These are phyloP conservation scores for Palythoa heliodiscus DNA, from an alignment of 92 coral and sea anemone genomes.

Conservation along the genomic window DNA sequence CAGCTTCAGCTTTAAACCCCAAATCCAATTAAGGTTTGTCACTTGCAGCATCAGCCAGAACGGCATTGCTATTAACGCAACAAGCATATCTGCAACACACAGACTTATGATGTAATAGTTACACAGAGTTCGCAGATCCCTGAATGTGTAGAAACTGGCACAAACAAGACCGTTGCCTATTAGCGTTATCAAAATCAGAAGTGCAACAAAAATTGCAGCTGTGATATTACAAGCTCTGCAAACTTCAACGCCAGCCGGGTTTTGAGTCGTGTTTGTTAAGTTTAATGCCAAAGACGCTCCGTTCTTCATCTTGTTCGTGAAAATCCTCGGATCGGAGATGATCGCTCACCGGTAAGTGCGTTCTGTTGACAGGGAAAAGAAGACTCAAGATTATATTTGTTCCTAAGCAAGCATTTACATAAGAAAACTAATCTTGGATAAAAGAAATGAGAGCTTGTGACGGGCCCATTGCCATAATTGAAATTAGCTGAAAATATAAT, in stretches of 20 bases:
- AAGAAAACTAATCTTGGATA: slow-evolving; percentile 10
- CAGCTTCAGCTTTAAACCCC: slow-evolving; percentile 23
- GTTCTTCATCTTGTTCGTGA: not conserved
- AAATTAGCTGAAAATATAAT: not conserved
- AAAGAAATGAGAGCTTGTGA: slow-evolving; percentile 1
- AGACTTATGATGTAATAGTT: slow-evolving; percentile 90
- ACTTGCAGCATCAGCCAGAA: slow-evolving; percentile 82
- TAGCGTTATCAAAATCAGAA: slow-evolving; percentile 72
- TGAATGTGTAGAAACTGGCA: slow-evolving; percentile 87
- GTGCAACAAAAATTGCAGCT: slow-evolving; percentile 72
- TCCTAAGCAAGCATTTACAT: slow-evolving; percentile 15
- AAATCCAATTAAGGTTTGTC: slow-evolving; percentile 53
- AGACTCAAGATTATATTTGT: slow-evolving; percentile 7
- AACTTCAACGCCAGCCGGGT: slow-evolving; percentile 2
- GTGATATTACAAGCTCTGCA: slow-evolving; percentile 55
- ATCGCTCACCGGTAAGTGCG: not conserved
- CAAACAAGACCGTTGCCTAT: slow-evolving; percentile 85
- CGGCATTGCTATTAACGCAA: slow-evolving; percentile 85
- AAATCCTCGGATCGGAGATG: not conserved
- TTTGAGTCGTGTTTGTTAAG: slow-evolving; percentile 14
- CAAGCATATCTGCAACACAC: slow-evolving; percentile 84
- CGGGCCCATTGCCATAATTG: not conserved
- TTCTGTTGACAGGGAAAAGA: slow-evolving; percentile 35
- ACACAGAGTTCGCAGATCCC: slow-evolving; percentile 87
- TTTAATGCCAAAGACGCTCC: not conserved